Base-by-base conservation (phyloP, 2,888 invertebrate species). In the Xylota segnis region DNA sequence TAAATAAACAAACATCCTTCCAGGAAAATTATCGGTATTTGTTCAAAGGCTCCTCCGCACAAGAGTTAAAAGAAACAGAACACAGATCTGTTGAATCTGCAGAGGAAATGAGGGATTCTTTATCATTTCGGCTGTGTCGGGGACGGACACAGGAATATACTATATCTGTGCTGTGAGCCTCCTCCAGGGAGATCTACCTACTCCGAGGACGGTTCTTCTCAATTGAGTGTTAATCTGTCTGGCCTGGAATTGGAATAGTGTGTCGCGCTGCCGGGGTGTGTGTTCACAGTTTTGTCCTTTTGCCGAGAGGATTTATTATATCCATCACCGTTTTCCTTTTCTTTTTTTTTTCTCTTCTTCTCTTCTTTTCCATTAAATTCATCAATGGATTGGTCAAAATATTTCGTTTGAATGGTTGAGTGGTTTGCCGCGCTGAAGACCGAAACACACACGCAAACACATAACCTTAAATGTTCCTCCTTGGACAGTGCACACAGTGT, bases 151-250 rank as follows among this genome's bases (percentile, higher is more conserved):
- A 47, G 29, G 65, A 29, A 66, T 47, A 56, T 23, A 56, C 65
- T 47, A 47, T 74, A 58, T 79, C 43, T 61, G 37, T 7, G 52
- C 54, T 34, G 18, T 32, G 43, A 10, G 71, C 18, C 45, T 63
- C 18, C 63, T 68, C 61, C 43, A 70, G 70, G 70, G 70, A 75
- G 81, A 61, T 61, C 45, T 74, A 54, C 66, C 74, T 81, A 68
- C 78, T 59, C 4, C 10, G 43, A 63, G 32, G 61, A 68, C 47
- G 29, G 72, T 76, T 47, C 37, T 59, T 74, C 75, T 79, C 81
- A 81, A 86, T 81, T 81, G 81, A 86, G 84, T 86, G 81, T 81
- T 86, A 86, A 86, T 81, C 81, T 86, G 71, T 76, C 71, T 81
- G 83, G 32, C 70, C 63, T 76, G 58, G 58, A 29, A 45, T 34